phyloP scores from a whole-genome alignment of 2,797 vertebrate species.

The Zenarchopterus dispar region DNA sequence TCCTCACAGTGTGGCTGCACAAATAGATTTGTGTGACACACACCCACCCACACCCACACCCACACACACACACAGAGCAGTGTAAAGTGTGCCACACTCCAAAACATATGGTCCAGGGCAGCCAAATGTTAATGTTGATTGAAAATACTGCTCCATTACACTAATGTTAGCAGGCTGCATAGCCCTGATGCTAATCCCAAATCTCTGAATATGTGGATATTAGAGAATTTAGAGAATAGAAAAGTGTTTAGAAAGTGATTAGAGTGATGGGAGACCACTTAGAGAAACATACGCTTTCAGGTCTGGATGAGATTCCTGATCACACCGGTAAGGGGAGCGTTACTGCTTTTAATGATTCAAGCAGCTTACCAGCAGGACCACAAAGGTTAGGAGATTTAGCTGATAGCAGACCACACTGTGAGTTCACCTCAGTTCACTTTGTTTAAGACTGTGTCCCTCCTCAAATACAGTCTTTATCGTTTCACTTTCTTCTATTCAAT shows the following conservation, averaged over 20 bases:
- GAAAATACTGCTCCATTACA: constrained; percentile 69
- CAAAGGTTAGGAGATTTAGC: constrained; percentile 39
- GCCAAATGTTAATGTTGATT: constrained; percentile 70
- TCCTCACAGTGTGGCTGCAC: background rate
- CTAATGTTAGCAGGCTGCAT: constrained; percentile 64
- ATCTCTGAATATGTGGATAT: constrained; percentile 61
- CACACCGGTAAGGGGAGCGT: constrained; percentile 46
- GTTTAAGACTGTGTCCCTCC: too few species aligned
- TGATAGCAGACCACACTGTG: constrained; percentile 17
- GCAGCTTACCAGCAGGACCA: constrained; percentile 45
- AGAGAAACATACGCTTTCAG: constrained; percentile 73
- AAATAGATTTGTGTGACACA: background rate
- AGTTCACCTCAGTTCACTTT: constrained; percentile 10
- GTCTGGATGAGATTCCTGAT: constrained; percentile 53
- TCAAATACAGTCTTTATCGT: too few species aligned
- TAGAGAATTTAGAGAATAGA: constrained; percentile 67
- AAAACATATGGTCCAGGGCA: constrained; percentile 53
- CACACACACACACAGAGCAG: background rate
- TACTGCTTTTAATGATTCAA: constrained; percentile 56
- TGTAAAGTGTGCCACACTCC: constrained; percentile 26
- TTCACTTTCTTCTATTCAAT: too few species aligned
- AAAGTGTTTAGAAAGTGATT: constrained; percentile 78
- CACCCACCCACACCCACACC: background rate
- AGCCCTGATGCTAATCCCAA: constrained; percentile 64
- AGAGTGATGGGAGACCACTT: constrained; percentile 67